Conservation (phyloP, 2,797 vertebrate genomes). For the Meriones psammophilus region DNA sequence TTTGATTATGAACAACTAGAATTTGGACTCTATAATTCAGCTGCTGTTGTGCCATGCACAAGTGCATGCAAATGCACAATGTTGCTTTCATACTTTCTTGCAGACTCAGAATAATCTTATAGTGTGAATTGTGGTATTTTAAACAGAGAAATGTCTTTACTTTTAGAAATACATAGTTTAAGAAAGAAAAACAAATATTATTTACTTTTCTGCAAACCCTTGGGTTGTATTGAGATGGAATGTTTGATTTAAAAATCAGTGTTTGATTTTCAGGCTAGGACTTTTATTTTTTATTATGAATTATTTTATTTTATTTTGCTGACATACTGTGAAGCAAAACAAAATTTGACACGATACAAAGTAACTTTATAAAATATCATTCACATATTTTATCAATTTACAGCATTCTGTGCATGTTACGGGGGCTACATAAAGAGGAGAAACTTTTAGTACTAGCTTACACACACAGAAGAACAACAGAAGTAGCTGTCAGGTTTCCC, state of each 20-base stretch:
- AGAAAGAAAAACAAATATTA: background rate
- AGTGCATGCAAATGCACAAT: background rate
- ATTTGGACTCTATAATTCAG: background rate
- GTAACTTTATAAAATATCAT: constrained; percentile 96
- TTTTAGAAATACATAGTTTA: background rate
- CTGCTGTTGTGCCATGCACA: background rate
- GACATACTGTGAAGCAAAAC: constrained; percentile 92
- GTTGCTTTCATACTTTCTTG: background rate
- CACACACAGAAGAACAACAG: constrained; percentile 89
- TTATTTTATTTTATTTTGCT: constrained; percentile 86
- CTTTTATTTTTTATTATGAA: too few relatives aligned
- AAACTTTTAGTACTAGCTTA: constrained; percentile 90
- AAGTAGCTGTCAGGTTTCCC: constrained; percentile 88
- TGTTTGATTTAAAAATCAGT: background rate
- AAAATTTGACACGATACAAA: constrained; percentile 94
- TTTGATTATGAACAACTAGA: background rate
- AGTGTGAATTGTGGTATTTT: background rate
- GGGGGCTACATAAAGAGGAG: constrained; percentile 87
- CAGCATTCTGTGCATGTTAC: constrained; percentile 97
- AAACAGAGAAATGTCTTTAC: background rate
- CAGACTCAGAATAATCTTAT: background rate
- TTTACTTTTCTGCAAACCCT: background rate
- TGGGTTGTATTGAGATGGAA: background rate
- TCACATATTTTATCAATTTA: constrained; percentile 99
- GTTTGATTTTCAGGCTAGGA: background rate